These are phyloP conservation scores for Metridium senile DNA, from an alignment of 92 coral and sea anemone species.

Conservation along the genomic window DNA sequence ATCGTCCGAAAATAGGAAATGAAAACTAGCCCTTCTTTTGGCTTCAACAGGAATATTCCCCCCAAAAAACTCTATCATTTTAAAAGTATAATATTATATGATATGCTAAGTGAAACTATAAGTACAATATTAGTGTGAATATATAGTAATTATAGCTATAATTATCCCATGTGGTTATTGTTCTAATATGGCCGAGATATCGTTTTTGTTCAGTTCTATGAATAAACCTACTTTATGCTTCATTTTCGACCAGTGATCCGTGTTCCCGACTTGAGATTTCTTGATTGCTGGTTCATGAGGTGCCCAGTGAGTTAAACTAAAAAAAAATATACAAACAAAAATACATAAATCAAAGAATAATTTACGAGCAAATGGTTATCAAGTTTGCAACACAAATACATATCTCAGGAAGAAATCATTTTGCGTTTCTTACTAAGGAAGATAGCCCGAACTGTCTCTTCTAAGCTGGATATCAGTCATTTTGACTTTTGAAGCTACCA, in stretches of 20 bases:
- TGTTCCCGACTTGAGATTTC: slow-evolving; percentile 66
- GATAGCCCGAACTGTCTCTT: slow-evolving; percentile 66
- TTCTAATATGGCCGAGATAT: too few species aligned
- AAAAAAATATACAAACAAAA: slow-evolving; percentile 23
- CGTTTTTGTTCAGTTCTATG: neutral
- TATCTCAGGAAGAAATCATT: too few species aligned
- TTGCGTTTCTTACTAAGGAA: slow-evolving; percentile 66
- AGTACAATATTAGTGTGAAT: neutral
- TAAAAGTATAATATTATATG: neutral
- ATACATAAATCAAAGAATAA: slow-evolving; percentile 3
- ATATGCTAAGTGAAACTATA: neutral
- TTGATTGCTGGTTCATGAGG: slow-evolving; percentile 86
- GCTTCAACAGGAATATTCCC: too few species aligned
- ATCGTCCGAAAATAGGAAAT: too few species aligned
- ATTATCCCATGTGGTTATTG: neutral
- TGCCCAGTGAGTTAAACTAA: slow-evolving; percentile 95
- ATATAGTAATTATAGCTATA: neutral
- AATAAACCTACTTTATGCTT: slow-evolving; percentile 77
- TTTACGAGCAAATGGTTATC: too few species aligned
- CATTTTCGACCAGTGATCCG: slow-evolving; percentile 98
- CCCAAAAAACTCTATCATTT: too few species aligned
- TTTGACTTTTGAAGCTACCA: neutral
- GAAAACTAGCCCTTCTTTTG: too few species aligned
- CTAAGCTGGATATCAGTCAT: slow-evolving; percentile 81
- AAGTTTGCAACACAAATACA: too few species aligned